Percentiles rank a stretch among this genome's conserved stretches.
These are phyloP conservation scores for Uloborus plumipes DNA, from an alignment of 2,888 invertebrate species.

Conservation along the genomic window DNA sequence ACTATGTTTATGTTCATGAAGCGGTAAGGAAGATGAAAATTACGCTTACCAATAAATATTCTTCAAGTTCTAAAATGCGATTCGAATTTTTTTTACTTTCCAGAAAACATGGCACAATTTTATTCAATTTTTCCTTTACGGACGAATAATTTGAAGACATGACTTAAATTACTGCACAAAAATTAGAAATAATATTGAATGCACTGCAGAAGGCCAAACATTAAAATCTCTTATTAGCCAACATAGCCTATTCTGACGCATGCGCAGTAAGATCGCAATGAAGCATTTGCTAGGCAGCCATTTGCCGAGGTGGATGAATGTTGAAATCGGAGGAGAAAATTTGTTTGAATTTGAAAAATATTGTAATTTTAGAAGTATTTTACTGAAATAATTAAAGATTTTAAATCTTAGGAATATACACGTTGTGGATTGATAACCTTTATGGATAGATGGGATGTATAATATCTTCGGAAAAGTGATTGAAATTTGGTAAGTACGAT, in stretches of 20 bases:
- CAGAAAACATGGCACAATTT: slow-evolving; percentile 14
- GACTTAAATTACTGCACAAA: no score
- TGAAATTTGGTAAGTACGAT: slow-evolving; percentile 60
- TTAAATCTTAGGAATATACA: not conserved
- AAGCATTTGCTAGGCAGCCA: slow-evolving; percentile 57
- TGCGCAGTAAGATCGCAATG: slow-evolving; percentile 30
- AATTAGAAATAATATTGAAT: no score
- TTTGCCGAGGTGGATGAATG: slow-evolving; percentile 34
- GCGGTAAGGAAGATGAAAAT: not conserved
- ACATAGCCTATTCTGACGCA: slow-evolving; percentile 22
- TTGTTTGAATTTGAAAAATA: slow-evolving; percentile 5
- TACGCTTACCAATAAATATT: slow-evolving; percentile 35
- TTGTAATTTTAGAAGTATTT: slow-evolving; percentile 2
- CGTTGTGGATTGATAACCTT: slow-evolving; percentile 24
- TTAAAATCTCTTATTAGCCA: no score
- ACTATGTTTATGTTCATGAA: not conserved
- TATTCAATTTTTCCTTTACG: not conserved
- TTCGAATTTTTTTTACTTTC: slow-evolving; percentile 53
- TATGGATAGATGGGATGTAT: slow-evolving; percentile 60
- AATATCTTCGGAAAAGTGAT: slow-evolving; percentile 51
- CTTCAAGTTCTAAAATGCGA: slow-evolving; percentile 40
- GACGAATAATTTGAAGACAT: not conserved
- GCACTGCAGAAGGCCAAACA: no score
- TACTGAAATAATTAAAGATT: slow-evolving; percentile 23
- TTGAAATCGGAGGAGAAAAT: not conserved